Evolutionary conservation across 2,113 vertebrate species (phyloP), one percentile per base, ranked within the genome.

Genomic region (Pachyramphus minor): DNA sequence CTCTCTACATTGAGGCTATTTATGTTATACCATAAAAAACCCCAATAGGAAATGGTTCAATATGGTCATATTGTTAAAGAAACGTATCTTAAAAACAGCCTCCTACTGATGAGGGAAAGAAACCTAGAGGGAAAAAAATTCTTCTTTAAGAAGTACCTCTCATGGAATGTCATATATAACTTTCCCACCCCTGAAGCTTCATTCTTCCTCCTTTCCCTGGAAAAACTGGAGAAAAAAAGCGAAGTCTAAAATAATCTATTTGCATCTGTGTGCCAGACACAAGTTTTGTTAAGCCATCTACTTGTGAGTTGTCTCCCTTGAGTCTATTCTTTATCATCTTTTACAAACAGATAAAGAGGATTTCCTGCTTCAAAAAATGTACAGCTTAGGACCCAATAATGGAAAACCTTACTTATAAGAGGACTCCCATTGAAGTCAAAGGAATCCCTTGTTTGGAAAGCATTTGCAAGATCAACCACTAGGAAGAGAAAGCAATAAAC

Each of bases 281-380:
- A 93, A 55, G 66, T 96, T 94, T 93, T 79, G 44, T 84, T 93
- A 84, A 79, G 28, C 21, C 55, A 31, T 47, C 42, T 45, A 37
- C 67, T 71, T 53, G 10, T 87, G 69, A 82, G 25, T 92, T 82
- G n/a, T 69, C 16, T 66, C 78, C 14, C 23, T 91, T 4, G 8
- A 39, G 50, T 27, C 59, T 82, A 60, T 62, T 87, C 82, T 71
- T 91, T 95, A 90, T 91, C 55, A 55, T 76, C 39, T 94, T 87
- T 67, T 85, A 87, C 78, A 91, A 93, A 69, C 49, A 87, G 89
- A 87, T 83, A 79, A 89, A 93, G 49, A 82, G 81, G 60, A 82
- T 87, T 89, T 94, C 67, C 91, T 91, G 64, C 71, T 93, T 94
- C 21, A 90, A 81, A 83, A 92, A 86, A 85, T 78, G 71, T 37